Evolutionary conservation across 1,140 invertebrate genomes (phyloP).

Genomic region (Heliconius himera): DNA sequence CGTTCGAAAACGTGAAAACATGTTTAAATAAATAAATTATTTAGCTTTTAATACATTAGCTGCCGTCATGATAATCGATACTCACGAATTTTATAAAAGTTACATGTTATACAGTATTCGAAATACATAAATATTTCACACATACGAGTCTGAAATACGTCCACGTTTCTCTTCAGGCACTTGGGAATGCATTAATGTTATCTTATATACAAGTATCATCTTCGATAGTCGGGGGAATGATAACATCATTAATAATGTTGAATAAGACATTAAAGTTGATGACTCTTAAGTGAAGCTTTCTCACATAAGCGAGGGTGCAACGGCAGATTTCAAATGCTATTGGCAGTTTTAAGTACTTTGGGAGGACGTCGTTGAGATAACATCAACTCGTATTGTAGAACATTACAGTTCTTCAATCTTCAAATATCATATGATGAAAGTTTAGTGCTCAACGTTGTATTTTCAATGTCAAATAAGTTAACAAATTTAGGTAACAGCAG

Average conservation of each 20-base stretch:
- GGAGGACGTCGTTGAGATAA: constrained; percentile 17
- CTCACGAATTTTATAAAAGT: neutral
- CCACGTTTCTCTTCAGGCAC: neutral
- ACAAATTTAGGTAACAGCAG: too few relatives aligned
- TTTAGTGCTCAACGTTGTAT: neutral
- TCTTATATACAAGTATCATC: constrained; percentile 16
- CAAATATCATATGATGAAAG: neutral
- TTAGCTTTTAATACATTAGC: neutral
- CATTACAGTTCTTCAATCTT: constrained; percentile 15
- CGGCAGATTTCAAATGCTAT: constrained; percentile 26
- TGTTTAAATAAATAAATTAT: too few relatives aligned
- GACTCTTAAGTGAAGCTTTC: constrained; percentile 24
- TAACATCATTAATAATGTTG: constrained; percentile 35
- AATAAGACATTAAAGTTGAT: constrained; percentile 33
- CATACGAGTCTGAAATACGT: neutral
- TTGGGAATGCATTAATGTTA: constrained; percentile 31
- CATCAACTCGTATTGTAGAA: neutral
- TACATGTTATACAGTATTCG: neutral
- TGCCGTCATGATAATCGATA: neutral
- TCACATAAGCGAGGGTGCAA: constrained; percentile 21
- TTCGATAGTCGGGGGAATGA: constrained; percentile 23
- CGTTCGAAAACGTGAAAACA: too few relatives aligned
- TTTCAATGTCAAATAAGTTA: too few relatives aligned
- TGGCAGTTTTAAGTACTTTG: constrained; percentile 25
- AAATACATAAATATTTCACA: constrained; percentile 1